These are phyloP conservation scores for Melipona beecheii DNA, from an alignment of 2,888 invertebrate genomes.

Conservation along the genomic window DNA sequence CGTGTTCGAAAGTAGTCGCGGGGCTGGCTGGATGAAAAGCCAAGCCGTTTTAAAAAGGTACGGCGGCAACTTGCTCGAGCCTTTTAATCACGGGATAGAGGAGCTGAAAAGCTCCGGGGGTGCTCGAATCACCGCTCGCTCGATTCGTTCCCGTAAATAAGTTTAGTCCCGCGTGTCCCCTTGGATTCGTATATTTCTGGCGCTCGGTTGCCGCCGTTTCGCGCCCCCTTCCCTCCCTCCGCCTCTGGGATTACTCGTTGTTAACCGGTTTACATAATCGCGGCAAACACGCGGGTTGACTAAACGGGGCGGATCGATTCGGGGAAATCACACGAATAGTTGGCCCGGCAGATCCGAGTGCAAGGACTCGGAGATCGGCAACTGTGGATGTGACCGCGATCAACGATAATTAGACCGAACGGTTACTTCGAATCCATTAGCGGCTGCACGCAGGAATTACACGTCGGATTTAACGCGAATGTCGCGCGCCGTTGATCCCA, in stretches of 20 bases:
- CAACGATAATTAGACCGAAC: constrained; percentile 46
- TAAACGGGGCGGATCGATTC: constrained; percentile 8
- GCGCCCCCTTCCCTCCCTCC: too few species aligned
- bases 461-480: constrained; percentile 20
- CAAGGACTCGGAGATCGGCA: constrained; percentile 16
- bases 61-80: constrained; percentile 13
- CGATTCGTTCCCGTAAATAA: constrained; percentile 18
- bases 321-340: constrained; percentile 27
- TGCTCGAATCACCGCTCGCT: background rate
- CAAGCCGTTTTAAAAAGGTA: constrained; percentile 31
- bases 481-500: constrained; percentile 8
- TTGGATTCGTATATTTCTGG: constrained; percentile 22
- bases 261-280: constrained; percentile 13
- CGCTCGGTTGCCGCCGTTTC: background rate
- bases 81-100: constrained; percentile 8
- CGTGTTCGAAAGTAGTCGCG: constrained; percentile 53
- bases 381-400: constrained; percentile 7
- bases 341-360: background rate
- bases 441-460: constrained; percentile 36
- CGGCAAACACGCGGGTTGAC: constrained; percentile 12
- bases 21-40: constrained; percentile 34
- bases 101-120: constrained; percentile 4
- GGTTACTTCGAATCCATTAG: constrained; percentile 57
- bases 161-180: background rate
- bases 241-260: background rate